Evolutionary conservation across 1,140 invertebrate genomes (phyloP).

Genomic region (Bilobella aurantiaca): DNA sequence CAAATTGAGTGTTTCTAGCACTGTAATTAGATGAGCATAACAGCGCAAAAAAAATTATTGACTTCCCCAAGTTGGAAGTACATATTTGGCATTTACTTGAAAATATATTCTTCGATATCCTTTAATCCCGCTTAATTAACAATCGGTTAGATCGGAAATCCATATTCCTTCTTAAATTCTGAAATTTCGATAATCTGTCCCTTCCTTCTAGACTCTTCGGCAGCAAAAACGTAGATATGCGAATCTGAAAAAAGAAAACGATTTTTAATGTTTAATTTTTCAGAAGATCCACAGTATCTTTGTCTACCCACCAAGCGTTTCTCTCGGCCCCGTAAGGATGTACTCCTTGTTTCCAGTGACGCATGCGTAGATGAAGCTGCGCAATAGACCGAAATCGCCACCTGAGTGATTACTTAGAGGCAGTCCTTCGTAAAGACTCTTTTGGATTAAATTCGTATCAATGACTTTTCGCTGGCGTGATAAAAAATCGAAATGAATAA

Average conservation of each 20-base stretch:
- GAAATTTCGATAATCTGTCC: conserved; percentile 25
- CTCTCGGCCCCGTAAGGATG: conserved; percentile 30
- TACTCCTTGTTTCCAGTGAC: conserved; percentile 26
- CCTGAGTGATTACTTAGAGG: conserved; percentile 40
- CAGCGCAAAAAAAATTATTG: no score
- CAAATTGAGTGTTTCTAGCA: no score
- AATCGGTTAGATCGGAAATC: no score
- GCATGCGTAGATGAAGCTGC: conserved; percentile 40
- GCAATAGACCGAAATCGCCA: conserved; percentile 40
- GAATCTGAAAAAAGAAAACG: conserved; percentile 22
- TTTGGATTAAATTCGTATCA: conserved; percentile 18
- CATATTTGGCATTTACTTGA: no score
- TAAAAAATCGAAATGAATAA: conserved; percentile 36
- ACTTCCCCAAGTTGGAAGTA: no score
- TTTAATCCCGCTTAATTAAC: no score
- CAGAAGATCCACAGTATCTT: not conserved
- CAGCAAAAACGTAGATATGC: conserved; percentile 33
- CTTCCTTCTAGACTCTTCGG: conserved; percentile 23
- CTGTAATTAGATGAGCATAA: no score
- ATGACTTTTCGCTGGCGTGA: conserved; percentile 23
- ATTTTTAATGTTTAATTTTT: not conserved
- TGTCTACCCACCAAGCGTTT: conserved; percentile 28
- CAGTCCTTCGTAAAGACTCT: not conserved
- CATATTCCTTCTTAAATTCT: conserved; percentile 21
- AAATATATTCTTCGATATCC: no score